A percentile compares a stretch with the other conserved stretches of the same genome.
These are phyloP conservation scores for Octodonta nipae DNA, from an alignment of 2,888 invertebrate species.

Conservation along the genomic window DNA sequence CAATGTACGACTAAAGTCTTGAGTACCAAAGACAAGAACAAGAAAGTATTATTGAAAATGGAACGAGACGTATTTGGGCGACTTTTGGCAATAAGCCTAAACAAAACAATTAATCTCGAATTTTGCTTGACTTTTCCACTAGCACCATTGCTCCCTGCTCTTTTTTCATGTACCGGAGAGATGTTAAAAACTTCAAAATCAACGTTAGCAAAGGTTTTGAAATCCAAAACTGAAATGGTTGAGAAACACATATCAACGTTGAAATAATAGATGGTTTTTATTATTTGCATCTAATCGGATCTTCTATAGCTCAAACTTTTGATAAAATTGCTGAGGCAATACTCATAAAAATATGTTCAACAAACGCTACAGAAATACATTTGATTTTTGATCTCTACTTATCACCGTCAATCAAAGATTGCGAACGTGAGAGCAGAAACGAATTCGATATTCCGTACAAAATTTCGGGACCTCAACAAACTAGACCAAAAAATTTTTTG, in stretches of 20 bases:
- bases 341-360: not conserved
- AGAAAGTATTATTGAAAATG: not conserved
- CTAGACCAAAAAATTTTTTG: not conserved
- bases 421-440: not conserved
- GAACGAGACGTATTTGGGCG: not conserved
- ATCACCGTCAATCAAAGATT: not conserved
- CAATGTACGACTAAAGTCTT: conserved; percentile 11
- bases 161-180: not conserved
- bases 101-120: not conserved
- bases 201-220: not conserved
- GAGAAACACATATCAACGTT: not conserved
- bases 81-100: not conserved
- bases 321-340: not conserved
- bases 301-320: not conserved
- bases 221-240: not conserved
- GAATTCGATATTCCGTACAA: conserved; percentile 14
- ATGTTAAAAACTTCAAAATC: not conserved
- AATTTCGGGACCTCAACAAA: conserved; percentile 23
- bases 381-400: conserved; percentile 1
- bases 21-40: not conserved
- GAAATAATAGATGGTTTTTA: conserved; percentile 1
- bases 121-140: not conserved
- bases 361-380: not conserved
- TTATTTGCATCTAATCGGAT: not conserved
- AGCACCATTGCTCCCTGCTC: not conserved